These are phyloP conservation scores for Lasioglossum villosulum DNA, from an alignment of 2,888 invertebrate species.

Conservation along the genomic window DNA sequence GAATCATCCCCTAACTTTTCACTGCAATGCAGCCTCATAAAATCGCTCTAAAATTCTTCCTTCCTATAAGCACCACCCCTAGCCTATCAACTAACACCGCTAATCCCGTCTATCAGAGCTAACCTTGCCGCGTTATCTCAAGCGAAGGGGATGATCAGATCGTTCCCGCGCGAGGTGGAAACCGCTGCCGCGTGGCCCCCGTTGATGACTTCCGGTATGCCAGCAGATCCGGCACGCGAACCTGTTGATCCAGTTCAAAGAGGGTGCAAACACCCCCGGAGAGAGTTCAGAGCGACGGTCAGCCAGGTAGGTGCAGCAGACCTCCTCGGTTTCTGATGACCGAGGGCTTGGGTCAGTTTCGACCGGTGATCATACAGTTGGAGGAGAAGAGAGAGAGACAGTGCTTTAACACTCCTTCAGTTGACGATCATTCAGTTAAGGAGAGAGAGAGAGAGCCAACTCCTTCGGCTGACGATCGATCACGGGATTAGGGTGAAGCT, in stretches of 20 bases:
- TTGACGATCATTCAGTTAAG: slow-evolving; percentile 27
- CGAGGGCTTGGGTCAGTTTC: slow-evolving; percentile 26
- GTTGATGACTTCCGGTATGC: slow-evolving; percentile 80
- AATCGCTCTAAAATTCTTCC: background rate
- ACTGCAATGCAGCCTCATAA: background rate
- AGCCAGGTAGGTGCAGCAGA: slow-evolving; percentile 50
- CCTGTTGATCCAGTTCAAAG: slow-evolving; percentile 77
- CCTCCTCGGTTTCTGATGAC: slow-evolving; percentile 2
- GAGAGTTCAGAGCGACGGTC: background rate
- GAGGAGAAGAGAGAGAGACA: background rate
- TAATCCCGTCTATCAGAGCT: slow-evolving; percentile 15
- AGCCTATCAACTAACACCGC: background rate
- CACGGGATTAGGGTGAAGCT: slow-evolving; percentile 44
- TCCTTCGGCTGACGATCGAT: slow-evolving; percentile 35
- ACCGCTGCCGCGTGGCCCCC: slow-evolving; percentile 48
- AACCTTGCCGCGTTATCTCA: slow-evolving; percentile 34
- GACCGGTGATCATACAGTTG: slow-evolving; percentile 10
- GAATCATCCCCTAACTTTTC: background rate
- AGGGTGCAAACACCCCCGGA: slow-evolving; percentile 53
- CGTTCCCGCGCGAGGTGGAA: slow-evolving; percentile 43
- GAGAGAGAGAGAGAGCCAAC: background rate
- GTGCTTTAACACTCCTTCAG: background rate
- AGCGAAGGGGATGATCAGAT: slow-evolving; percentile 43
- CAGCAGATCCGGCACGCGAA: slow-evolving; percentile 81
- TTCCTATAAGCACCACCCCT: background rate